Evolutionary conservation across 2,113 vertebrate species (phyloP), one percentile per base, ranked within the genome.

Genomic region (Orientallactaga bullata): DNA sequence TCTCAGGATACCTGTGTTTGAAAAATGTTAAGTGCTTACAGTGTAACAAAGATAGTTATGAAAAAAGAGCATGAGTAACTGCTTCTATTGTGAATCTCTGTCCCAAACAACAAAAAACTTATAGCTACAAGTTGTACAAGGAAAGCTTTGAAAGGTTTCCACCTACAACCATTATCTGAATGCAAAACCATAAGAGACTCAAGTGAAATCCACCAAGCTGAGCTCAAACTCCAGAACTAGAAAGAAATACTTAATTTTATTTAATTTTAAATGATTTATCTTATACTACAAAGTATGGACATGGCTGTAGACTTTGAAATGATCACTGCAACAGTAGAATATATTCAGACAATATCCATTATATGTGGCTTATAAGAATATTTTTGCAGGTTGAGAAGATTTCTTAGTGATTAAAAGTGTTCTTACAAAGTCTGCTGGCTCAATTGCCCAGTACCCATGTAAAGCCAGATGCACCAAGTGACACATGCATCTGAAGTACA

Each of bases 111-210:
- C 3, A 20, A 60, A 51, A 69, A 73, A 39, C 16, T 23, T 51
- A 21, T 1, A 69, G 39, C 18, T 42, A 79, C n/a, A 2, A 66
- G 73, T 63, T n/a, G 30, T 55, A 5, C 68, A 84, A 73, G n/a
- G 21, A 88, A 95, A 42, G 28, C 79, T 91, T 84, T 35, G 32
- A 91, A 32, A 88, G 17, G 37, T 6, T 80, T 88, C 37, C 18
- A 94, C 32, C 23, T 85, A 13, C 63, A 71, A 76, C 10, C 35
- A 65, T 72, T 77, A 6, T 58, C 71, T 71, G 18, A 68, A 12
- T n/a, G 1, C 32, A 85, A 55, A 30, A 79, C 20, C 47, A 37
- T 85, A 73, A 84, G 23, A 82, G 58, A 65, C 9, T 88, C 24
- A 84, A 24, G 47, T 73, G 12, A 80, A 88, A 83, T 84, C 11